Evolutionary conservation across 2,113 vertebrate species (phyloP), one percentile per base, ranked within the genome.

Genomic region (Benitochromis conjunctus): DNA sequence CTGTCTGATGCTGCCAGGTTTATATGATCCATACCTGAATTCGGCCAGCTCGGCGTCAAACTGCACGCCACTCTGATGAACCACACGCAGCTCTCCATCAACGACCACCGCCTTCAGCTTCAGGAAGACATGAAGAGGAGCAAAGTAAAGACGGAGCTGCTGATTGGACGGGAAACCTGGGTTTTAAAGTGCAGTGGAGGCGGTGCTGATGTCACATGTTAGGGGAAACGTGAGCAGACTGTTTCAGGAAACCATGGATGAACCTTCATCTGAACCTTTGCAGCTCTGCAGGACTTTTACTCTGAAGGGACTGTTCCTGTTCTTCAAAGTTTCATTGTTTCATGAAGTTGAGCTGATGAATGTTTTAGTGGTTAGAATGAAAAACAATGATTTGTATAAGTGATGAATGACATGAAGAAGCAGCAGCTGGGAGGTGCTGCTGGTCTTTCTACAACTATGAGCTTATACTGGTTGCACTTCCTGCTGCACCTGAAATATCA

Each of bases 81-180:
- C 89, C 80, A 98, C 95, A 7, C 92, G 93, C 90, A 99, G 94
- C 13, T 92, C 82, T 57, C 91, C 94, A 93, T 99, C 96, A 16
- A 99, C 62, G 19, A 96, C 98, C 80, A 98, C 94, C 19, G 97
- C 98, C 95, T 99, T 99, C 91, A 99, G 93, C 98, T 99, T 13
- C 51, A 81, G 8, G 18, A 69, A 12, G 38, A 81, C 18, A 56
- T 3, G 9, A 76, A 18, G 46, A 18, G 58, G 9, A 29, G 53
- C 38, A 26, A 21, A 46, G 41, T 26, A 0, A 26, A 71, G 66
- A 71, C 38, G 5, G 64, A 46, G 38, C 38, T 48, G 66, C 66
- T 71, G 41, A 71, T 9, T 71, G 64, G 38, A 71, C 1, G 0
- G 29, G 5, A 62, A 62, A 62, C 58, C 16, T 6, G 29, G 29